Evolutionary conservation across 2,113 vertebrate genomes (phyloP), one percentile per base, ranked within the genome.

Genomic region (Heptranchias perlo): DNA sequence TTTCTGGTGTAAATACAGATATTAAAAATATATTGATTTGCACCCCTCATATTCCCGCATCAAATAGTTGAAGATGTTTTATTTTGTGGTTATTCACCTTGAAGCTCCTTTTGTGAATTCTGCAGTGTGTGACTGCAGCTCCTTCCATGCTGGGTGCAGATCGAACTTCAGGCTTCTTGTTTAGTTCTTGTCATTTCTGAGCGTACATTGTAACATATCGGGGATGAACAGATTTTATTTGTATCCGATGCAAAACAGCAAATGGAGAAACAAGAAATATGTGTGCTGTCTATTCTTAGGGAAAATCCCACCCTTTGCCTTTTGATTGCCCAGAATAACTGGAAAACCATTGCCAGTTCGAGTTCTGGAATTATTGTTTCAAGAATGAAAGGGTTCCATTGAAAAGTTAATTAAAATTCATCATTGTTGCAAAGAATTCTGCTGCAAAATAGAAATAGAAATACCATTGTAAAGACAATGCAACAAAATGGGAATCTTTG

Each of bases 401-500:
- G 44, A 95, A 69, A 47, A 52, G 28, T 47, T 67, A 28, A 95
- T 73, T 31, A 28, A 95, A 73, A 35, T 73, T 95, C 47, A 39
- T 23, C 61, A 10, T 95, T 95, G 21, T 5, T 95, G 16, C 44
- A 49, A 95, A 95, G 64, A 52, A 95, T 69, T 35, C 25, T 69
- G 65, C 65, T 89, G 1, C 44, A 87, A 93, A 62, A n/a, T 93
- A n/a, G 31, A 62, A 93, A 62, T 61, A 62, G 16, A 39, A 62
- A 62, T 3, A 64, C 23, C 52, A 91, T 47, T 94, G 64, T 67
- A 67, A 65, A 67, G 39, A 65, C 93, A 64, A 67, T 39, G 25
- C n/a, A 67, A 23, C 62, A 65, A 65, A 94, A 47, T 67, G 52
- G 87, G 52, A 94, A 65, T 21, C 91, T 64, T 93, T 92, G 89